These are phyloP conservation scores for Magallana ariakensis DNA, from an alignment of 1,140 invertebrate species.

Conservation along the genomic window DNA sequence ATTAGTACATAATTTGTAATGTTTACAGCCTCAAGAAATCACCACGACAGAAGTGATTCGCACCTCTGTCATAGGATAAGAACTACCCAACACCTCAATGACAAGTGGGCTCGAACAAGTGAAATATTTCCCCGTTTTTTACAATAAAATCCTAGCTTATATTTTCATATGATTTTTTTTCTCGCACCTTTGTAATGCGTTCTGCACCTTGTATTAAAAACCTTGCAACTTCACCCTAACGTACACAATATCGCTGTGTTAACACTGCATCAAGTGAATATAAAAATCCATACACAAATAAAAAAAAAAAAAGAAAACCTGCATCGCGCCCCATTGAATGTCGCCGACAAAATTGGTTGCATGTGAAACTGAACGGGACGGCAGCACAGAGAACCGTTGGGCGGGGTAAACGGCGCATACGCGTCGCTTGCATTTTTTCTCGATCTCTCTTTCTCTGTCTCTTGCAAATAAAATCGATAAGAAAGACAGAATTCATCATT, in stretches of 20 bases:
- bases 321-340: not conserved
- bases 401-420: not conserved
- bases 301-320: not conserved
- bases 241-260: too few species aligned
- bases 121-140: not conserved
- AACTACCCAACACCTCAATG: not conserved
- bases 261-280: not conserved
- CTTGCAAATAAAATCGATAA: constrained; percentile 8
- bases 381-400: not conserved
- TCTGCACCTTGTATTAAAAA: too few species aligned
- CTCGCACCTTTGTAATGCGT: too few species aligned
- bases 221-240: too few species aligned
- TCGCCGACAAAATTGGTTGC: constrained; percentile 8
- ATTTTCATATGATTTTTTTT: too few species aligned
- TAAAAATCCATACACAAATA: not conserved
- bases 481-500: not conserved
- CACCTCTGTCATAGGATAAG: not conserved
- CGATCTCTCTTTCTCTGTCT: not conserved
- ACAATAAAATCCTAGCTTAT: too few species aligned
- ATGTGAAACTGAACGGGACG: not conserved
- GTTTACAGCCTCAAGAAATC: not conserved
- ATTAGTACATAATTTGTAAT: constrained; percentile 2
- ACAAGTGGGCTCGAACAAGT: not conserved
- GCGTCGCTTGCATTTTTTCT: not conserved
- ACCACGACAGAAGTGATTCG: not conserved